Conservation (phyloP, 2,797 vertebrate genomes). For the Lithobates sylvaticus region DNA sequence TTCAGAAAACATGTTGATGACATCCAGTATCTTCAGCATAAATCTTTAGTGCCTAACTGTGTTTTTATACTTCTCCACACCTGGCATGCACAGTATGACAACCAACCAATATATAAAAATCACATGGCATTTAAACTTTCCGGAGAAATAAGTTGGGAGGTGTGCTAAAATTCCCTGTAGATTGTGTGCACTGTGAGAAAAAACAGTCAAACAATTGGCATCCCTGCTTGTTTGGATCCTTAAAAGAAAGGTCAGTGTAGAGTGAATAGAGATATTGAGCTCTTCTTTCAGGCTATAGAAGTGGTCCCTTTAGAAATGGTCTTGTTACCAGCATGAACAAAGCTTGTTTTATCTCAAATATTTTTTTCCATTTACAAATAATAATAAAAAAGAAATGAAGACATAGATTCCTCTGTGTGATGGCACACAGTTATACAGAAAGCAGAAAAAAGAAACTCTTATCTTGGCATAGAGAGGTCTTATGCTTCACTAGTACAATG, state of each 20-base stretch:
- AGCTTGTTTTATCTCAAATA: slow-evolving; percentile 55
- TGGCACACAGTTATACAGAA: slow-evolving; percentile 43
- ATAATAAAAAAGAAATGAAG: slow-evolving; percentile 46
- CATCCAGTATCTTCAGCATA: slow-evolving; percentile 16
- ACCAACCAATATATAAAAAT: slow-evolving; percentile 12
- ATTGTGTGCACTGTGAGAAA: slow-evolving; percentile 41
- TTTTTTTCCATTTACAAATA: slow-evolving; percentile 42
- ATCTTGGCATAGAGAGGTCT: slow-evolving; percentile 1
- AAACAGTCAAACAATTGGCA: slow-evolving; percentile 53
- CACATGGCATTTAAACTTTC: slow-evolving; percentile 21
- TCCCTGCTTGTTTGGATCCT: slow-evolving; percentile 52
- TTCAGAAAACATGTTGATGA: neutral
- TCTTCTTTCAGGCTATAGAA: slow-evolving; percentile 55
- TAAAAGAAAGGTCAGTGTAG: slow-evolving; percentile 57
- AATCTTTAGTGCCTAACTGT: slow-evolving; percentile 20
- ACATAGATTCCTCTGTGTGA: slow-evolving; percentile 40
- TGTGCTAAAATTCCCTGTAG: slow-evolving; percentile 43
- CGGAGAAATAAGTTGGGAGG: slow-evolving; percentile 49
- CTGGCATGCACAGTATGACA: slow-evolving; percentile 30
- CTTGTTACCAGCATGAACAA: slow-evolving; percentile 54
- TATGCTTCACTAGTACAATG: slow-evolving; percentile 4
- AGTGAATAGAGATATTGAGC: slow-evolving; percentile 57
- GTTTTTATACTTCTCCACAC: slow-evolving; percentile 14
- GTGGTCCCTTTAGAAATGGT: slow-evolving; percentile 56
- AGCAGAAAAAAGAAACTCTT: slow-evolving; percentile 26